Evolutionary conservation across 2,113 vertebrate genomes (phyloP).

Genomic region (Ciconia maguari): DNA sequence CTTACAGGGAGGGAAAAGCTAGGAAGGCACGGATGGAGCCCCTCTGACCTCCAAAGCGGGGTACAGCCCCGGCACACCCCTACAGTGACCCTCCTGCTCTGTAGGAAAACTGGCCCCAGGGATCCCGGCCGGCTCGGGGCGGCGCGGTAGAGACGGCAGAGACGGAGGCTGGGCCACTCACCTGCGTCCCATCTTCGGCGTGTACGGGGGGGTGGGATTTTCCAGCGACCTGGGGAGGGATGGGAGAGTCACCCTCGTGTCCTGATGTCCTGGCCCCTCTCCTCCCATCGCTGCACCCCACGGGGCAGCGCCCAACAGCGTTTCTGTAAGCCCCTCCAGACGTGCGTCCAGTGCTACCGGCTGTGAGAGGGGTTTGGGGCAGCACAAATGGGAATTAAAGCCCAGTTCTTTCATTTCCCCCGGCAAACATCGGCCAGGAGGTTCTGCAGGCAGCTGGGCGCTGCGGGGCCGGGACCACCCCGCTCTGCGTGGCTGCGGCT

Average conservation of each 20-base stretch:
- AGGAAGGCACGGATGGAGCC: background rate
- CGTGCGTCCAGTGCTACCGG: fast-evolving
- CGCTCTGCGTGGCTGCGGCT: fast-evolving
- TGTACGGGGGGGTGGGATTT: conserved; percentile 92
- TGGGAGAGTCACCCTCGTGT: background rate
- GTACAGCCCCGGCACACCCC: background rate
- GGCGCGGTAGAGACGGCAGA: background rate
- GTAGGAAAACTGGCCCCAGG: background rate
- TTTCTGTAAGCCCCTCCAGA: background rate
- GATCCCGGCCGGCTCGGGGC: background rate
- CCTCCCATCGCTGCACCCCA: fast-evolving
- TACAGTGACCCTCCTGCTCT: background rate
- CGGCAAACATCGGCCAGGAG: fast-evolving
- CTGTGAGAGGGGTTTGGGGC: background rate
- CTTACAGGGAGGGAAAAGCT: background rate
- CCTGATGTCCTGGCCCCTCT: fast-evolving
- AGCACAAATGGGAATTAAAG: background rate
- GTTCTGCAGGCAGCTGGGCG: background rate
- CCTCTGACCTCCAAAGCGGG: background rate
- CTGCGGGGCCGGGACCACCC: background rate
- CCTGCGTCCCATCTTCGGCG: conserved; percentile 89
- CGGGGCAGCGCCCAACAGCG: background rate
- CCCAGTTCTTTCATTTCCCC: background rate
- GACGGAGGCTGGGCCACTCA: conserved; percentile 31
- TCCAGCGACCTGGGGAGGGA: conserved; percentile 84